These are phyloP conservation scores for Aspidoscelis tigris DNA, from an alignment of 2,113 vertebrate species.

Conservation along the genomic window DNA sequence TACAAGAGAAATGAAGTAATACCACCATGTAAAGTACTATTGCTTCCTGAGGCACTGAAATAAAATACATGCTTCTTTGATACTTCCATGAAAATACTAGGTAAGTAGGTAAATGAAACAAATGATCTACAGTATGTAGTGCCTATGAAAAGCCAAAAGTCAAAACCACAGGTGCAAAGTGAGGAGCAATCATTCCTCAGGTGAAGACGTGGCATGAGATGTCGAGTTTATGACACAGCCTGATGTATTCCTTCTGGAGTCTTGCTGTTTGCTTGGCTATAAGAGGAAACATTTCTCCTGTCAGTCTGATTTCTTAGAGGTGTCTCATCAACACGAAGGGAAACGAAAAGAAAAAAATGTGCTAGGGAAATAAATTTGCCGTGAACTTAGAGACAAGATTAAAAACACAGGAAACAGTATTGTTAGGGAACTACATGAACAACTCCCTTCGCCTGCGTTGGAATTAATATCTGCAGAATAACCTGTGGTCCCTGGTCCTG, in stretches of 20 bases:
- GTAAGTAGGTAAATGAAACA: not conserved
- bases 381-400: constrained; percentile 19
- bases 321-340: not conserved
- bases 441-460: no score
- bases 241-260: constrained; percentile 19
- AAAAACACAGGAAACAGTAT: constrained; percentile 29
- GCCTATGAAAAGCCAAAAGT: constrained; percentile 12
- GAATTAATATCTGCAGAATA: not conserved
- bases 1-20: constrained; percentile 25
- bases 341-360: not conserved
- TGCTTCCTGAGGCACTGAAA: not conserved
- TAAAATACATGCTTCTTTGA: not conserved
- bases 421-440: not conserved
- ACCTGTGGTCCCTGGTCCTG: no score
- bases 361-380: constrained; percentile 23
- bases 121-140: not conserved
- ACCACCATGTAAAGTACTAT: constrained; percentile 12
- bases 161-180: constrained; percentile 3
- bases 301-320: not conserved
- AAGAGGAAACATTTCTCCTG: constrained; percentile 31
- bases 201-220: constrained; percentile 21
- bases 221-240: constrained; percentile 29
- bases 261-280: constrained; percentile 11
- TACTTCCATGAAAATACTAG: not conserved
- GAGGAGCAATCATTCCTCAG: not conserved